Percentiles rank a stretch among this genome's conserved stretches.
Evolutionary conservation across 2,113 vertebrate species (phyloP).

Genomic region (Rhombomys opimus): DNA sequence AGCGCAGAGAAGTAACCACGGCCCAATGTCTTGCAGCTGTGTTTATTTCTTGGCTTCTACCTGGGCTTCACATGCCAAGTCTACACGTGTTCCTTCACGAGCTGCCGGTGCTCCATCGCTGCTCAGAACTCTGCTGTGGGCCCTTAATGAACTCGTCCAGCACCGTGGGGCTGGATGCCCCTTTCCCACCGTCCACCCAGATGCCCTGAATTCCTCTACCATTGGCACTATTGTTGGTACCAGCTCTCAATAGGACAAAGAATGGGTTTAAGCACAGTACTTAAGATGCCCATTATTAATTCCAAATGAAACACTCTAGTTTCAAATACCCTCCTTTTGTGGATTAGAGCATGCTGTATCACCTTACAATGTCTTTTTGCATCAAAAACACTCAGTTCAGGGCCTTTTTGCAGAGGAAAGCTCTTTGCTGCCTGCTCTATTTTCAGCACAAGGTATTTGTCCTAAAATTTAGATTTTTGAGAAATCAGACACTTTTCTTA

Average conservation of each 20-base stretch:
- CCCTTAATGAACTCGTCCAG: neutral
- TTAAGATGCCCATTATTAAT: neutral
- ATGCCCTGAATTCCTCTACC: neutral
- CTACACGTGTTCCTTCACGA: rapidly evolving
- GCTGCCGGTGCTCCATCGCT: too few species aligned
- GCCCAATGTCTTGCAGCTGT: neutral
- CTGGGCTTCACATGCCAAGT: neutral
- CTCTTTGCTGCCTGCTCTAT: neutral
- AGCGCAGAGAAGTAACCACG: rapidly evolving
- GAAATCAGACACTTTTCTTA: neutral
- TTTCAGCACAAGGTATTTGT: neutral
- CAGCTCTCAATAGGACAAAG: neutral
- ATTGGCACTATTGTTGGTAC: too few species aligned
- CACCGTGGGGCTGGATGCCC: neutral
- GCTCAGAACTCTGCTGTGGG: neutral
- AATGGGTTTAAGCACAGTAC: rapidly evolving
- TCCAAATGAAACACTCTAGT: neutral
- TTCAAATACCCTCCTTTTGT: neutral
- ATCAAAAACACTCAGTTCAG: neutral
- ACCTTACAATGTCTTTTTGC: neutral
- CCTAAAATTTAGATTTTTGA: neutral
- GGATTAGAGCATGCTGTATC: neutral
- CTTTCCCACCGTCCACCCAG: neutral
- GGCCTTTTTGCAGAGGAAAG: neutral
- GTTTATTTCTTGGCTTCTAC: neutral